Conservation (phyloP, 2,797 vertebrate genomes). For the Synaphobranchus kaupii region DNA sequence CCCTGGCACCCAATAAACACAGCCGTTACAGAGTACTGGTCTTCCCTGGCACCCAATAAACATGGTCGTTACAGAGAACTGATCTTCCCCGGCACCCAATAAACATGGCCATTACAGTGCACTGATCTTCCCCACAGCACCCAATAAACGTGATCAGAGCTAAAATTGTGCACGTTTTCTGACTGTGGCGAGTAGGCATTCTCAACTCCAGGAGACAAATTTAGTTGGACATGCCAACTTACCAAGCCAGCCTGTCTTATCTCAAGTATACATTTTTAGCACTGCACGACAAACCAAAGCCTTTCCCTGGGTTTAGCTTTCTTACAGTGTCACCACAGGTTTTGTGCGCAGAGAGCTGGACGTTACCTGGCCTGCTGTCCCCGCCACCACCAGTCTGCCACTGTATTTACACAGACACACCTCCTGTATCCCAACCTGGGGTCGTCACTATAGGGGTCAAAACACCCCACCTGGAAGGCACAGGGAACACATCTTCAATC, state of each 20-base stretch:
- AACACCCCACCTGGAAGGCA: conserved; percentile 87
- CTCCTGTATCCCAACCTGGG: conserved; percentile 93
- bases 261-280: neutral
- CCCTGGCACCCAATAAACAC: no score
- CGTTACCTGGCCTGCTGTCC: conserved; percentile 91
- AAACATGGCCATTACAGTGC: no score
- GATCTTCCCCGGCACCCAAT: no score
- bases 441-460: conserved; percentile 96
- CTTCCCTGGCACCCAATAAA: no score
- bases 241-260: neutral
- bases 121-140: no score
- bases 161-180: no score
- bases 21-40: no score
- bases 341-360: neutral
- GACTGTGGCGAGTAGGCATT: neutral
- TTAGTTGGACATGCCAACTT: neutral
- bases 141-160: no score
- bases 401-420: conserved; percentile 95
- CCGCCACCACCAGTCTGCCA: conserved; percentile 90
- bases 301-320: neutral
- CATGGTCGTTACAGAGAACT: no score
- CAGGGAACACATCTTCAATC: neutral
- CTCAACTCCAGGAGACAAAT: neutral
- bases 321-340: neutral
- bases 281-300: neutral